Evolutionary conservation across 1,140 invertebrate genomes (phyloP), one percentile per base, ranked within the genome.

Genomic region (Drosophila setifemur): DNA sequence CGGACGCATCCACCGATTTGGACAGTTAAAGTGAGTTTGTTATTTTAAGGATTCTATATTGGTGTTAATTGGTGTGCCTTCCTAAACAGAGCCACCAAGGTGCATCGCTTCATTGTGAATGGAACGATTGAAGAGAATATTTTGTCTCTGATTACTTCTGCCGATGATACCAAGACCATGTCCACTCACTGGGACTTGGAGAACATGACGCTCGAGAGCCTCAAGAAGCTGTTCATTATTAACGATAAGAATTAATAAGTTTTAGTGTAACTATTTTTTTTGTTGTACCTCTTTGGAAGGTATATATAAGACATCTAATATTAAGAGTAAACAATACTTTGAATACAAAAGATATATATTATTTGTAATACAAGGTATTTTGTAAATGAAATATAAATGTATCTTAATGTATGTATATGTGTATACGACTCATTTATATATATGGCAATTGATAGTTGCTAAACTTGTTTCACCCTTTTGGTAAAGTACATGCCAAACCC

Each of bases 1-100:
- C 49, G 95, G 95, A 0, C 90, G 96, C 66, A 92, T 97, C 6
- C 94, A 96, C 90, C 91, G 96, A 28, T 96, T 97, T 72, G 96
- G 96, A 0, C 96, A 97, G 90, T 95, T 92, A 0, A 95, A 92
- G 93, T 93, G 69, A 78, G 70, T 83, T 29, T 1, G 2, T 5
- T 0, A 23, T 16, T 23, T 3, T 18, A 29, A 29, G 12, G 11
- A 2, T 45, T 28, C n/a, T 7, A n/a, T 8, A 7, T 11, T 18
- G 4, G 5, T 14, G 9, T 6, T 50, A 44, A 44, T 40, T 14
- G 14, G 14, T 4, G 1, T 4, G 2, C 14, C 16, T 85, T 89
- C 18, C n/a, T n/a, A n/a, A n/a, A n/a, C 14, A 93, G 92, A 68
- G 74, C 91, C 37, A 95, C 94, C 2, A 89, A 91, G 29, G 93